A percentile compares a stretch with the other conserved stretches of the same genome.
These are phyloP conservation scores for Acanthosoma haemorrhoidale DNA, from an alignment of 2,888 invertebrate species.

Conservation along the genomic window DNA sequence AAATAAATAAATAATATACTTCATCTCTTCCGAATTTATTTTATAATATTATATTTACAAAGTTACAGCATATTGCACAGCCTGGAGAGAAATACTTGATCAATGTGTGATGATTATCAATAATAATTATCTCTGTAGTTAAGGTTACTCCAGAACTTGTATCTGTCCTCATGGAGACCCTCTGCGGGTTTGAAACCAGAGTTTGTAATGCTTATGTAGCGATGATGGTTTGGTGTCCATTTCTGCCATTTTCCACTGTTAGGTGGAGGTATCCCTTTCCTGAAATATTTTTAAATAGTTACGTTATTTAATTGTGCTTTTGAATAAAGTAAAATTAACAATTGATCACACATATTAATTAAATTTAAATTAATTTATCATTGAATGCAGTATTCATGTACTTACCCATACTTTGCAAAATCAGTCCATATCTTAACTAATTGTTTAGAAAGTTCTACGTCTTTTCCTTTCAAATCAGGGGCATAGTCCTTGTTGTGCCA, in stretches of 20 bases:
- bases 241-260: neutral
- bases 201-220: neutral
- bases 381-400: neutral
- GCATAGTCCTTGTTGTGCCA: neutral
- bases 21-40: no score
- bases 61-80: no score
- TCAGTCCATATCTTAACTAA: constrained; percentile 10
- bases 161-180: neutral
- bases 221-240: neutral
- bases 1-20: no score
- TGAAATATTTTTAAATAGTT: no score
- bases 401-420: constrained; percentile 29
- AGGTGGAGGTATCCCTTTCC: neutral
- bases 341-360: no score
- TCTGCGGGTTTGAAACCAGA: neutral
- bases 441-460: constrained; percentile 16
- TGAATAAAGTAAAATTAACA: no score
- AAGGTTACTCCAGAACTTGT: neutral
- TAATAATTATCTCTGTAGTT: constrained; percentile 8
- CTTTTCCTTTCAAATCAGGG: neutral
- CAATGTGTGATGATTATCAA: neutral
- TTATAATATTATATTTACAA: no score
- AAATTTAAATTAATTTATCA: neutral
- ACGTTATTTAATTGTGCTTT: no score
- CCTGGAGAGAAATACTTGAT: no score